phyloP scores from a whole-genome alignment of 2,888 invertebrate genomes.

The Ctena decussata region DNA sequence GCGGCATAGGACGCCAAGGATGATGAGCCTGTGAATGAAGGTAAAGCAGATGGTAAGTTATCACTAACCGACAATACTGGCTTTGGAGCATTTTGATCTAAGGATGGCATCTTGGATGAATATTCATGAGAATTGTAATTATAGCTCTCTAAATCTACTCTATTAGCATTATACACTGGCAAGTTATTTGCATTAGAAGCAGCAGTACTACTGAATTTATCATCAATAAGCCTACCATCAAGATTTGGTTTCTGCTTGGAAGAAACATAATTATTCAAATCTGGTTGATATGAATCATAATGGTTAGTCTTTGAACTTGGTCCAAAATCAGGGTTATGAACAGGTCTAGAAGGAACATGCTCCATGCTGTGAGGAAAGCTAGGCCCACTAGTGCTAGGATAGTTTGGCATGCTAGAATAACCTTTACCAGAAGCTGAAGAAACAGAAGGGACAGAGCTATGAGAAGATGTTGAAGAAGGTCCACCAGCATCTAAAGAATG shows the following conservation, averaged over 20 bases:
- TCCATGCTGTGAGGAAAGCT: not conserved
- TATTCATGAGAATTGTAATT: conserved; percentile 12
- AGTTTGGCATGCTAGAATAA: conserved; percentile 47
- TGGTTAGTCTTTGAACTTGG: not conserved
- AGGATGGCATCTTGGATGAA: not conserved
- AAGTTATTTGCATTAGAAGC: conserved; percentile 13
- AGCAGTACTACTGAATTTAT: not conserved
- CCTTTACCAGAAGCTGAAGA: conserved; percentile 21
- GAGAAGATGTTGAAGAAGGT: not conserved
- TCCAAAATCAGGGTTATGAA: conserved; percentile 23
- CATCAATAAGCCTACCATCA: conserved; percentile 5
- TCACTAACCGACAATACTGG: conserved; percentile 8
- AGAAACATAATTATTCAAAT: conserved; percentile 7
- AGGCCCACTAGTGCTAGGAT: conserved; percentile 6
- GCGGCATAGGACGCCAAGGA: conserved; percentile 16
- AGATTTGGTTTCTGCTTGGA: not conserved
- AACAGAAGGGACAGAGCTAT: not conserved
- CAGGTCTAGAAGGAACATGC: conserved; percentile 22
- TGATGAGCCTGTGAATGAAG: conserved; percentile 58
- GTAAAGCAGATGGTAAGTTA: conserved; percentile 14
- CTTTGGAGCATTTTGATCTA: conserved; percentile 15
- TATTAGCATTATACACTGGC: conserved; percentile 4
- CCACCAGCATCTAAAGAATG: not conserved
- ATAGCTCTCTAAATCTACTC: conserved; percentile 1
- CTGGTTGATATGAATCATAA: conserved; percentile 4